Percentiles rank a stretch among this genome's conserved stretches.
Evolutionary conservation across 2,888 invertebrate species (phyloP).

Genomic region (Lomographa bimaculata): DNA sequence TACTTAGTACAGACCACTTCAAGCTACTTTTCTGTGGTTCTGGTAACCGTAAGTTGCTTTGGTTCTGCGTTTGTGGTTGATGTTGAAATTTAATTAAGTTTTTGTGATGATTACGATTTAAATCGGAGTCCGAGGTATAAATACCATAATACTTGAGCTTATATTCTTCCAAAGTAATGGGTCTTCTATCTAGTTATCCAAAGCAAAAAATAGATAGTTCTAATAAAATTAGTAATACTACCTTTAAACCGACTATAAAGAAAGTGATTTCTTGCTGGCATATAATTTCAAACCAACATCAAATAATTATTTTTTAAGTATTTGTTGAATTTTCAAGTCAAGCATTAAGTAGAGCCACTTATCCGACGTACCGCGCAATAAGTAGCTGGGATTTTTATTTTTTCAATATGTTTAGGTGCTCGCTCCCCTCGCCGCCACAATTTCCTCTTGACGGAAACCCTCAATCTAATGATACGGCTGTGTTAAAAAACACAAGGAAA

Average conservation of each 20-base stretch:
- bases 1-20: constrained; percentile 79
- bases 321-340: constrained; percentile 2
- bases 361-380: constrained; percentile 45
- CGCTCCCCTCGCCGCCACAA: constrained; percentile 79
- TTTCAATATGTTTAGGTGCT: constrained; percentile 82
- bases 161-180: too few relatives aligned
- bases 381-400: constrained; percentile 81
- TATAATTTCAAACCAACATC: too few relatives aligned
- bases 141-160: too few relatives aligned
- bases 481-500: constrained; percentile 84
- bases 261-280: too few relatives aligned
- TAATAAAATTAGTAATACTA: too few relatives aligned
- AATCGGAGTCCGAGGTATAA: too few relatives aligned
- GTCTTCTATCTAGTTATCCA: too few relatives aligned
- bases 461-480: constrained; percentile 84
- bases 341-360: constrained; percentile 54
- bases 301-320: too few relatives aligned
- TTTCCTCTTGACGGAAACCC: constrained; percentile 83
- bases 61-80: constrained; percentile 34
- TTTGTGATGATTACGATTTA: too few relatives aligned
- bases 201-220: too few relatives aligned
- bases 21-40: constrained; percentile 67
- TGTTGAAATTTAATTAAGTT: too few relatives aligned
- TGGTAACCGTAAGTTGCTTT: constrained; percentile 55
- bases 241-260: too few relatives aligned